A percentile compares a stretch with the other conserved stretches of the same genome.
Evolutionary conservation across 2,113 vertebrate species (phyloP).

Genomic region (Benitochromis conjunctus): DNA sequence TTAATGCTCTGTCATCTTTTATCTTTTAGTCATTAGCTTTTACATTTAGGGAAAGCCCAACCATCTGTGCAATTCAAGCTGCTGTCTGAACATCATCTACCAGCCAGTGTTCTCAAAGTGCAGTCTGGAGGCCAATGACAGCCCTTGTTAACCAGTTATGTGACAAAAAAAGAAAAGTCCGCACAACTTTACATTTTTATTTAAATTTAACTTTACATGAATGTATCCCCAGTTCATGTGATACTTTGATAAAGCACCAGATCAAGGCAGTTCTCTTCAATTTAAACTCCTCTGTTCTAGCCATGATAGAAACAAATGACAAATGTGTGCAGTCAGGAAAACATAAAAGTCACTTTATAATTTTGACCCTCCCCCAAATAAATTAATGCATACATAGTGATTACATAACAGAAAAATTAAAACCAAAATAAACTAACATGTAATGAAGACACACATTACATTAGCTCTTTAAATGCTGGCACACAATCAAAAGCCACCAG

Average conservation of each 20-base stretch:
- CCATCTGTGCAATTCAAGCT: conserved; percentile 50
- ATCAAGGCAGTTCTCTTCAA: not conserved
- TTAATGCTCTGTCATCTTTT: conserved; percentile 34
- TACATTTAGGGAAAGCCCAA: conserved; percentile 17
- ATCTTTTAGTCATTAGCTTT: conserved; percentile 22
- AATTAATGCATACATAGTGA: not conserved
- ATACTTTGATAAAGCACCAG: not conserved
- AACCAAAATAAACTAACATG: not conserved
- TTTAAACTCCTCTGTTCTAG: not conserved
- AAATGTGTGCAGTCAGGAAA: not conserved
- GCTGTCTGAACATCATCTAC: not conserved
- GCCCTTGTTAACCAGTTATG: not conserved
- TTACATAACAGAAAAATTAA: not conserved
- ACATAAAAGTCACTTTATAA: not conserved
- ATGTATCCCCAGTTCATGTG: not conserved
- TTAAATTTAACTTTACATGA: not conserved
- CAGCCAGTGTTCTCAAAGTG: not conserved
- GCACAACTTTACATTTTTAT: not conserved
- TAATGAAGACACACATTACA: not conserved
- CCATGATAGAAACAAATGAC: not conserved
- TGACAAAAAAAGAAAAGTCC: not conserved
- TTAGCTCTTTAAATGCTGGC: not conserved
- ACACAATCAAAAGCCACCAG: not conserved
- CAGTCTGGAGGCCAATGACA: not conserved
- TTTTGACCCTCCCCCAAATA: not conserved